Evolutionary conservation across 2,888 invertebrate species (phyloP).

Genomic region (Actias luna): DNA sequence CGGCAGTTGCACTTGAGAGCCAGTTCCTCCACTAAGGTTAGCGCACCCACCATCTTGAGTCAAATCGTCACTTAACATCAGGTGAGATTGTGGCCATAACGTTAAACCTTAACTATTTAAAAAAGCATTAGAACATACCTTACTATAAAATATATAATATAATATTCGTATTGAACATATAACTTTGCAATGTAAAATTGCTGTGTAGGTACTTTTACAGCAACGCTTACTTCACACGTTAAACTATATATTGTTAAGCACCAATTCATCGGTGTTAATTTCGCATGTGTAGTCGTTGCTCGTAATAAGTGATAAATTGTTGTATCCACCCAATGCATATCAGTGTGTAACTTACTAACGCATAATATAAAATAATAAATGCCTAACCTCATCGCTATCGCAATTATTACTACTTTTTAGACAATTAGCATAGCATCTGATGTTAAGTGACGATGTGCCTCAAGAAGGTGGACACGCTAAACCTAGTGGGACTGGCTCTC

Average conservation of each 20-base stretch:
- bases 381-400: conserved; percentile 65
- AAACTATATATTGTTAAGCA: conserved; percentile 2
- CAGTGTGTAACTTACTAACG: conserved; percentile 36
- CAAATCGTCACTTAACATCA: too few relatives aligned
- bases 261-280: conserved; percentile 26
- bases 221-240: conserved; percentile 13
- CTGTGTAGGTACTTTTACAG: not conserved
- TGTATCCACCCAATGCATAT: conserved; percentile 26
- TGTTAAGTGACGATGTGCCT: too few relatives aligned
- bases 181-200: not conserved
- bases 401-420: conserved; percentile 60
- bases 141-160: too few relatives aligned
- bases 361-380: conserved; percentile 59
- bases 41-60: too few relatives aligned
- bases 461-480: too few relatives aligned
- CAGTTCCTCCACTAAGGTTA: too few relatives aligned
- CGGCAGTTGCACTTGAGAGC: too few relatives aligned
- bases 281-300: conserved; percentile 22
- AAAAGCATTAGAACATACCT: too few relatives aligned
- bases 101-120: too few relatives aligned
- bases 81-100: too few relatives aligned
- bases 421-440: too few relatives aligned
- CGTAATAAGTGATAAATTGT: conserved; percentile 28
- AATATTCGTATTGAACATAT: conserved; percentile 13
- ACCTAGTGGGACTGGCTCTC: too few relatives aligned